phyloP scores from a whole-genome alignment of 2,113 vertebrate genomes.

The Leptocoma aspasia region DNA sequence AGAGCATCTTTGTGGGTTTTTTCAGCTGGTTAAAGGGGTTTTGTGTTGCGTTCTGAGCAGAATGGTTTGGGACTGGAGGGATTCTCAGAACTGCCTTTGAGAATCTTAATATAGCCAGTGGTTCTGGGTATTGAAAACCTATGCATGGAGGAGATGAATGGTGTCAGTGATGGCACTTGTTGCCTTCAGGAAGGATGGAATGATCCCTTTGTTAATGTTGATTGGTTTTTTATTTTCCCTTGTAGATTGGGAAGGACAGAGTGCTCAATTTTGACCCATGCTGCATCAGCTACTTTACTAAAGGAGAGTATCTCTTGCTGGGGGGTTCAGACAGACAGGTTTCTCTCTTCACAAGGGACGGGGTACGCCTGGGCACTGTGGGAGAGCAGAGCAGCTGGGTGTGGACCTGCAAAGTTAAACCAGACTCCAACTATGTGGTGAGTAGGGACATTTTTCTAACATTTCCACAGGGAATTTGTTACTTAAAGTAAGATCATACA shows the following conservation, averaged over 20 bases:
- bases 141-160: not conserved
- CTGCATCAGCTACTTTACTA: conserved; percentile 94
- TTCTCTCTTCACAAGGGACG: conserved; percentile 94
- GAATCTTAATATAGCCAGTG: not conserved
- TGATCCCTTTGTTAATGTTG: not conserved
- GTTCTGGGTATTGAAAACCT: not conserved
- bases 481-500: not conserved
- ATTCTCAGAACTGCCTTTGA: not conserved
- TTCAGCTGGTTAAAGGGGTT: not conserved
- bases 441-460: not conserved
- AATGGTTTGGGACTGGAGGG: not conserved
- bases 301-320: conserved; percentile 93
- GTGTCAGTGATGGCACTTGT: not conserved
- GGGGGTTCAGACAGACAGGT: conserved; percentile 94
- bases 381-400: conserved; percentile 94
- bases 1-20: not conserved
- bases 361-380: conserved; percentile 86
- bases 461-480: not conserved
- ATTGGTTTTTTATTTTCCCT: not conserved
- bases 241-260: conserved; percentile 91
- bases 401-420: conserved; percentile 92
- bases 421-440: conserved; percentile 97
- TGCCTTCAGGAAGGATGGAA: not conserved
- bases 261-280: conserved; percentile 90
- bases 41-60: not conserved